A percentile compares a stretch with the other conserved stretches of the same genome.
Conservation (phyloP, 2,888 invertebrate genomes). For the Sminthurides aquaticus region DNA sequence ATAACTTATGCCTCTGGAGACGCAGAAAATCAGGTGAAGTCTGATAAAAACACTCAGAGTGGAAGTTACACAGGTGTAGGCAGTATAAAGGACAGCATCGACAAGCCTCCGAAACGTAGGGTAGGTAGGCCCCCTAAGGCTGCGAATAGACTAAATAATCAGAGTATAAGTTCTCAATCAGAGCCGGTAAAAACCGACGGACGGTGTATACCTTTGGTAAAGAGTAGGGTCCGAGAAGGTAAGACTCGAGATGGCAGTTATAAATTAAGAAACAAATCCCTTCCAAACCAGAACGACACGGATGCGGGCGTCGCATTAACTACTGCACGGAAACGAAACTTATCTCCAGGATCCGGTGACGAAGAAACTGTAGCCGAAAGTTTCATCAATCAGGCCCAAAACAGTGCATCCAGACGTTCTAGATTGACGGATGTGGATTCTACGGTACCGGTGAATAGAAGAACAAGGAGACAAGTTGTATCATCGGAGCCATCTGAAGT, state of each 20-base stretch:
- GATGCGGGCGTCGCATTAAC: neutral
- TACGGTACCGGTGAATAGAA: neutral
- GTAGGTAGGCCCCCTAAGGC: constrained; percentile 1
- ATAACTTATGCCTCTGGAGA: constrained; percentile 71
- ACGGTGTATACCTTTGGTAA: neutral
- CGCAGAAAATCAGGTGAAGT: constrained; percentile 75
- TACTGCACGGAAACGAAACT: too few species aligned
- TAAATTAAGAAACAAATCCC: neutral
- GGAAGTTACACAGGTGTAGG: neutral
- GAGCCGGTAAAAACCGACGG: neutral
- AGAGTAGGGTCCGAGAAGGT: neutral
- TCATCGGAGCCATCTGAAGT: neutral
- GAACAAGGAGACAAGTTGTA: neutral
- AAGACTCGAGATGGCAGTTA: neutral
- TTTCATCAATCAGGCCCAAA: neutral
- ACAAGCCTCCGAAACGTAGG: neutral
- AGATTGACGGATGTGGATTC: neutral
- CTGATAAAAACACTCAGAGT: neutral
- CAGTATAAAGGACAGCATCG: neutral
- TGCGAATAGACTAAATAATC: neutral
- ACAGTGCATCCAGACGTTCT: neutral
- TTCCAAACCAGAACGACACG: neutral
- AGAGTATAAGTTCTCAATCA: neutral
- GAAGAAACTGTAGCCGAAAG: neutral
- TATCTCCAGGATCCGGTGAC: neutral